Evolutionary conservation across 2,113 vertebrate genomes (phyloP).

Genomic region (Pseudonaja textilis): DNA sequence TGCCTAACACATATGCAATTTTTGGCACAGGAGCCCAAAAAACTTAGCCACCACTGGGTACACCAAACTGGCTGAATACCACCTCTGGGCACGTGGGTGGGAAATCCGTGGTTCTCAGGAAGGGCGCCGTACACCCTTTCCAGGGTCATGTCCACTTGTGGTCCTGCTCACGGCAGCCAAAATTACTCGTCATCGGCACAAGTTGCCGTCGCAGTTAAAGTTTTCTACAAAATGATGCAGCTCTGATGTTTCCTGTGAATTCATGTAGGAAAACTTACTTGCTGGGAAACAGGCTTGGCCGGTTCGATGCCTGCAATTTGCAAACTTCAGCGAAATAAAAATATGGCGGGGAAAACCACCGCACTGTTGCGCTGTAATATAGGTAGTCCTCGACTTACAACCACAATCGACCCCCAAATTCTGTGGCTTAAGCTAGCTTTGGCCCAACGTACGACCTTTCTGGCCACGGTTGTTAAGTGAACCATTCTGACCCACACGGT

Average conservation of each 20-base stretch:
- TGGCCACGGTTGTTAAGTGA: no score
- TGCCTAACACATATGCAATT: no score
- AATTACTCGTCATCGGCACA: neutral
- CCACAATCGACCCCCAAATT: neutral
- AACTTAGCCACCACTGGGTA: no score
- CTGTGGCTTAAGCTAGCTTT: neutral
- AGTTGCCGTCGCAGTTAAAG: neutral
- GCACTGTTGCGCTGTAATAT: neutral
- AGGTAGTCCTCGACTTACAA: neutral
- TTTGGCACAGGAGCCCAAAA: no score
- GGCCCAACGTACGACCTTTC: no score
- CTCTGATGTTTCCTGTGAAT: neutral
- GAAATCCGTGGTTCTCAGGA: neutral
- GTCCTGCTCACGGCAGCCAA: neutral
- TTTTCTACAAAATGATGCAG: neutral
- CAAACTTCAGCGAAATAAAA: neutral
- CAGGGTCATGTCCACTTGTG: neutral
- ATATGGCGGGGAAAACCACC: neutral
- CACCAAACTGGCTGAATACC: no score
- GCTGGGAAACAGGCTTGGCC: no score
- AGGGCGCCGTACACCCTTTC: neutral
- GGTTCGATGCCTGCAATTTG: neutral
- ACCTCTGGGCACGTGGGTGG: neutral
- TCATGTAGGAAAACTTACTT: no score
- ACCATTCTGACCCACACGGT: no score